Conservation (phyloP, 1,140 invertebrate species). For the Hycleus cichorii region DNA sequence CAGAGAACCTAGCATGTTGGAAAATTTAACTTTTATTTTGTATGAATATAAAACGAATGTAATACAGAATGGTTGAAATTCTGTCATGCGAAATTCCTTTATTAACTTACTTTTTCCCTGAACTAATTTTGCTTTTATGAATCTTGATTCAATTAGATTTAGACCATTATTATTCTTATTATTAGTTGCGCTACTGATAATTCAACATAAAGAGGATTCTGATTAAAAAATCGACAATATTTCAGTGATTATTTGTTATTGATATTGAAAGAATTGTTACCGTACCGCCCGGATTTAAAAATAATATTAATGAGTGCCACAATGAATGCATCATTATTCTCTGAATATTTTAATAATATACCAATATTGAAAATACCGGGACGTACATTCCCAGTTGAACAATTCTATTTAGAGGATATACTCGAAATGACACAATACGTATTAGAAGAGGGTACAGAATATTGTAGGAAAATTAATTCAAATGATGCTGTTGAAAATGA, state of each 20-base stretch:
- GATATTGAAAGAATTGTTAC: constrained; percentile 66
- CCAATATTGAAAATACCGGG: constrained; percentile 69
- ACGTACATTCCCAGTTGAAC: constrained; percentile 73
- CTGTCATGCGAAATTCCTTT: too few relatives aligned
- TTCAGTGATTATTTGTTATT: constrained; percentile 73
- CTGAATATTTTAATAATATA: constrained; percentile 64
- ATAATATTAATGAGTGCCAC: constrained; percentile 85
- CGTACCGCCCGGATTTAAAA: constrained; percentile 62
- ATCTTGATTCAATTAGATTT: too few relatives aligned
- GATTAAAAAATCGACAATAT: constrained; percentile 1
- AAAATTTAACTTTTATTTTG: too few relatives aligned
- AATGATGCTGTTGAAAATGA: constrained; percentile 51
- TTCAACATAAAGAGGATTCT: not conserved
- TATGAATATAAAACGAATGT: too few relatives aligned
- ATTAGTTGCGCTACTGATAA: too few relatives aligned
- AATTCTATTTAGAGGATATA: constrained; percentile 71
- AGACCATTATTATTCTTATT: too few relatives aligned
- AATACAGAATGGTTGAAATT: too few relatives aligned
- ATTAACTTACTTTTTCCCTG: too few relatives aligned
- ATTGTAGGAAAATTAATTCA: constrained; percentile 54
- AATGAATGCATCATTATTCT: constrained; percentile 70
- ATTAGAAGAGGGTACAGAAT: constrained; percentile 64
- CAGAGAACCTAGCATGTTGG: too few relatives aligned
- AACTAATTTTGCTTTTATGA: too few relatives aligned
- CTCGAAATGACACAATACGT: constrained; percentile 60